These are phyloP conservation scores for Onychomys arenicola DNA, from an alignment of 2,797 vertebrate species.

Conservation along the genomic window DNA sequence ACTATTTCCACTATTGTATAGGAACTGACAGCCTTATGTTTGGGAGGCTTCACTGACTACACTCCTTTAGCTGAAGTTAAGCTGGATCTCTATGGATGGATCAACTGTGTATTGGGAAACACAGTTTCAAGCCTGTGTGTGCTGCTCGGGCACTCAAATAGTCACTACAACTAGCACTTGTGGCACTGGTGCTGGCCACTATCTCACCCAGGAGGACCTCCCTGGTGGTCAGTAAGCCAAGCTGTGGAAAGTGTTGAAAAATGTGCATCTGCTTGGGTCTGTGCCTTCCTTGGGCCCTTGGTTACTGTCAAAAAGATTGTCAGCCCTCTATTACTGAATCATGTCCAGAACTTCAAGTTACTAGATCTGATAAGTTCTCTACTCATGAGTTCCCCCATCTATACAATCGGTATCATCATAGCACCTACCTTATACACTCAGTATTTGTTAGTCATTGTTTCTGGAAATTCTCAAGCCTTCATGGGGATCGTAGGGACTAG, in stretches of 20 bases:
- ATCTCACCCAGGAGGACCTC: not conserved
- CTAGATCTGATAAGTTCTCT: not conserved
- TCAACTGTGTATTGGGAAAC: no score
- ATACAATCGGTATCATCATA: not conserved
- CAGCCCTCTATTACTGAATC: not conserved
- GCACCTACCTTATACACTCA: not conserved
- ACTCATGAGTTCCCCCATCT: not conserved
- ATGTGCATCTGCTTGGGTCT: not conserved
- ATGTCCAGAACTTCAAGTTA: not conserved
- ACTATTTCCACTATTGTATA: not conserved
- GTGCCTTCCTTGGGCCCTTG: not conserved
- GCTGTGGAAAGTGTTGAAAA: not conserved
- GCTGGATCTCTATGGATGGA: not conserved
- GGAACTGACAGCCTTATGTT: not conserved
- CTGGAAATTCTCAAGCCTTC: not conserved
- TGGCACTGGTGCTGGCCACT: not conserved
- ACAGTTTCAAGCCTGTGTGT: not conserved
- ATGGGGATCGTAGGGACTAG: not conserved
- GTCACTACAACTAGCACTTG: not conserved
- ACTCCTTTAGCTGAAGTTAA: not conserved
- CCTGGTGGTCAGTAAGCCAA: not conserved
- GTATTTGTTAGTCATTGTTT: slow-evolving; percentile 23
- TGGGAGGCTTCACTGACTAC: not conserved
- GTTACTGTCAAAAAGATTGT: not conserved
- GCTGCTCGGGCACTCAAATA: not conserved